These are phyloP conservation scores for Peromyscus aztecus DNA, from an alignment of 2,797 vertebrate species.

Conservation along the genomic window DNA sequence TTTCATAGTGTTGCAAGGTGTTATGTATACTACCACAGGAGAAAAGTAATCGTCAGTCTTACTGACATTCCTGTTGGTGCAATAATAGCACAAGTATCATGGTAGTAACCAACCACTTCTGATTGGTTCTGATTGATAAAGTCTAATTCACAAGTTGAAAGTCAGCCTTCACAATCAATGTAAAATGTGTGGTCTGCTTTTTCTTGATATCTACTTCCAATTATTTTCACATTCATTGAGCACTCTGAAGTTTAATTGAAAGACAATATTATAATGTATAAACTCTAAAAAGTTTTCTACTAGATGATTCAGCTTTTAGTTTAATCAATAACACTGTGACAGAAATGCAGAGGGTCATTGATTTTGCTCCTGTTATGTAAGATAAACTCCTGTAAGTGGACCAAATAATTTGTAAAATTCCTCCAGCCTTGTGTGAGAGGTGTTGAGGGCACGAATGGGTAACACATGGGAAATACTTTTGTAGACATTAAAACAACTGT, in stretches of 20 bases:
- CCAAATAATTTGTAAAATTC: neutral
- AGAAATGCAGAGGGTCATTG: neutral
- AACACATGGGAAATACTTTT: neutral
- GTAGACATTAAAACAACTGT: neutral
- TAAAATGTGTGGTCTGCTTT: neutral
- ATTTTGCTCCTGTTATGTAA: neutral
- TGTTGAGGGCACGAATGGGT: neutral
- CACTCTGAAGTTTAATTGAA: neutral
- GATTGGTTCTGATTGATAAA: neutral
- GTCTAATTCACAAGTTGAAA: neutral
- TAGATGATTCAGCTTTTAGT: neutral
- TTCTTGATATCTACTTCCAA: constrained; percentile 12
- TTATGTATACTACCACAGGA: neutral
- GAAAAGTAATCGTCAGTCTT: neutral
- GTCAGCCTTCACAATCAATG: constrained; percentile 14
- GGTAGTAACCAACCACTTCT: neutral
- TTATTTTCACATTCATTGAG: neutral
- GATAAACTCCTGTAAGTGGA: neutral
- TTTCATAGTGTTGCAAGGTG: neutral
- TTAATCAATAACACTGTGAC: neutral
- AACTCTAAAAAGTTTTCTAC: neutral
- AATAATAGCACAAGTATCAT: neutral
- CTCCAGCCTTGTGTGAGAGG: neutral
- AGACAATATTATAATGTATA: neutral
- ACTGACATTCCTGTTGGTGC: neutral